These are phyloP conservation scores for Lordiphosa collinella DNA, from an alignment of 1,140 invertebrate genomes.

Conservation along the genomic window DNA sequence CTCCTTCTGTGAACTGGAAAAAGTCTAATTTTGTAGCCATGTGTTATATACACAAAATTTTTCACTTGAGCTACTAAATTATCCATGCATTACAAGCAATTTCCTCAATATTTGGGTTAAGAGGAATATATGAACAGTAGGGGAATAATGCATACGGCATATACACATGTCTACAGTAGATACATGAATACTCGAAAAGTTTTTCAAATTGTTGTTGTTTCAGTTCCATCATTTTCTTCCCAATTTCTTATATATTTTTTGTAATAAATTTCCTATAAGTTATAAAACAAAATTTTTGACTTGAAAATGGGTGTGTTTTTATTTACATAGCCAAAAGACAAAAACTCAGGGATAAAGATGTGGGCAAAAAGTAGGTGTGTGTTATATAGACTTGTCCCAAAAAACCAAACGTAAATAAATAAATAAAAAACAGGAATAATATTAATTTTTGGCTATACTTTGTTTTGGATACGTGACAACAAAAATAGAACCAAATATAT, in stretches of 20 bases:
- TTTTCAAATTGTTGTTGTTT: background rate
- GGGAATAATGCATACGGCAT: too few species aligned
- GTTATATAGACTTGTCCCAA: constrained; percentile 22
- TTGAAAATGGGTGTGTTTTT: constrained; percentile 35
- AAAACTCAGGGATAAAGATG: constrained; percentile 28
- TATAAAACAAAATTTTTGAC: constrained; percentile 1
- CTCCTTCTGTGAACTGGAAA: too few species aligned
- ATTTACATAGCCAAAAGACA: constrained; percentile 39
- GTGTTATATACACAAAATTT: too few species aligned
- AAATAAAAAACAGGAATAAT: constrained; percentile 14
- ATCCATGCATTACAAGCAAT: too few species aligned
- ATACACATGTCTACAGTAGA: too few species aligned
- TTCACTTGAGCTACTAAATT: too few species aligned
- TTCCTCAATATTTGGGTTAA: too few species aligned
- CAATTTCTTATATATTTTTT: background rate
- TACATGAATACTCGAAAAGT: too few species aligned
- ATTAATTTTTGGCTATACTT: constrained; percentile 15
- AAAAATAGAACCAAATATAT: constrained; percentile 40
- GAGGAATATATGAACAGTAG: too few species aligned
- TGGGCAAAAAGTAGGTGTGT: constrained; percentile 39
- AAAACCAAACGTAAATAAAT: too few species aligned
- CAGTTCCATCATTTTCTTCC: background rate
- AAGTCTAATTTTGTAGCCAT: too few species aligned
- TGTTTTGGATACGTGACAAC: constrained; percentile 29
- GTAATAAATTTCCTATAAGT: background rate